phyloP scores from a whole-genome alignment of 2,113 vertebrate species.

The Macquaria ambigua region DNA sequence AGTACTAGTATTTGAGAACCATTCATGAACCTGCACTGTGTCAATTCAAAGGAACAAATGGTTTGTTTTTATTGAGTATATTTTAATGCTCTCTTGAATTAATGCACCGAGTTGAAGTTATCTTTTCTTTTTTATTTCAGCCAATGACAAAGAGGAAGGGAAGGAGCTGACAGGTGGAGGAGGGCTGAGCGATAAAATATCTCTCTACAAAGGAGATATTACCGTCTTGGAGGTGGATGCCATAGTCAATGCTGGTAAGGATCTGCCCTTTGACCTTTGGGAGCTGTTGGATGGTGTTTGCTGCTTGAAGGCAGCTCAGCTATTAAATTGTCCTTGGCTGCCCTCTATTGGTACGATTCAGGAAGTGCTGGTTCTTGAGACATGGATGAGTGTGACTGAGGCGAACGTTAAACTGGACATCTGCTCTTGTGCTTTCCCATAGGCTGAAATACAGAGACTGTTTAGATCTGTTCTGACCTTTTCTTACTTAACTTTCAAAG shows the following conservation, averaged over 20 bases:
- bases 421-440: not conserved
- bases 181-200: slow-evolving; percentile 91
- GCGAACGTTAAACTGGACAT: slow-evolving; percentile 2
- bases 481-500: not conserved
- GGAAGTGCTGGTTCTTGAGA: slow-evolving; percentile 35
- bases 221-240: slow-evolving; percentile 95
- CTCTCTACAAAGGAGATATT: slow-evolving; percentile 97
- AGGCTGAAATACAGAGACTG: not conserved
- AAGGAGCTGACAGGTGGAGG: slow-evolving; percentile 53
- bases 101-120: not conserved
- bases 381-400: not conserved
- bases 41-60: not conserved
- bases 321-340: slow-evolving; percentile 53
- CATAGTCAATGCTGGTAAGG: slow-evolving; percentile 98
- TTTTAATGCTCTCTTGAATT: not conserved
- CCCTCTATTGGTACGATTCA: slow-evolving; percentile 76
- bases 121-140: slow-evolving; percentile 62
- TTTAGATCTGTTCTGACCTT: not conserved
- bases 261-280: slow-evolving; percentile 22
- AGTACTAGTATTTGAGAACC: not conserved
- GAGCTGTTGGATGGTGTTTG: slow-evolving; percentile 13
- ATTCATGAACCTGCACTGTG: not conserved
- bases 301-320: not conserved
- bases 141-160: slow-evolving; percentile 83
- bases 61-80: not conserved